Evolutionary conservation across 2,888 invertebrate genomes (phyloP), one percentile per base, ranked within the genome.

Genomic region (Cancer borealis): DNA sequence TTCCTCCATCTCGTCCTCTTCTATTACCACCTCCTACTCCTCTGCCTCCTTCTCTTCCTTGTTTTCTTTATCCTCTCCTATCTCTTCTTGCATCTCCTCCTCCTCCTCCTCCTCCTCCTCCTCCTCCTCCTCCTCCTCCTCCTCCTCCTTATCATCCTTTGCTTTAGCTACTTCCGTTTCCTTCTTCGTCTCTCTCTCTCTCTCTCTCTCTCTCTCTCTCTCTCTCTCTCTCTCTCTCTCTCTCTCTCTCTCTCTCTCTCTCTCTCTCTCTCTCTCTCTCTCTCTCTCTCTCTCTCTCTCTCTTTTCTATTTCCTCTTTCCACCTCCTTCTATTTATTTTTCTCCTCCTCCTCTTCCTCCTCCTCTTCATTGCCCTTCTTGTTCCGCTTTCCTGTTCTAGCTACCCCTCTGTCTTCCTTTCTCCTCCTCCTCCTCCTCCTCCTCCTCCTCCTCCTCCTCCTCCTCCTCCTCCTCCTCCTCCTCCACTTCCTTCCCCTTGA

Each of bases 141-240:
- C 30, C 79, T 79, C 79, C 21, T 66, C 60, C 60, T 21, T 17
- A 14, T 66, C 60, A 21, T 66, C 21, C 21, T 21, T 54, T 66
- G 4, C 17, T 21, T 21, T 17, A 21, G 21, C 60, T 8, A 21
- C 21, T 21, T 66, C 21, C 4, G 4, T 66, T 17, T 21, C 14
- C 21, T 21, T 17, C 60, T 92, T 30, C 87, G 21, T 21, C 92
- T 92, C 89, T 95, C 54, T 47, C 17, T 26, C 60, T 95, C 73
- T 73, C 49, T 30, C 73, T 88, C 92, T 79, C 30, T 46, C 79
- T 49, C 26, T 92, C 87, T 45, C 30, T 47, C 49, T 66, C 88
- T 26, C 46, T 89, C 47, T 46, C 21, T 26, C n/a, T 47, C 17
- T n/a, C 21, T 49, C 46, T 46, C n/a, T 89, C 26, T 8, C 12